Conservation (phyloP, 2,888 invertebrate genomes). For the Gari tellinella region DNA sequence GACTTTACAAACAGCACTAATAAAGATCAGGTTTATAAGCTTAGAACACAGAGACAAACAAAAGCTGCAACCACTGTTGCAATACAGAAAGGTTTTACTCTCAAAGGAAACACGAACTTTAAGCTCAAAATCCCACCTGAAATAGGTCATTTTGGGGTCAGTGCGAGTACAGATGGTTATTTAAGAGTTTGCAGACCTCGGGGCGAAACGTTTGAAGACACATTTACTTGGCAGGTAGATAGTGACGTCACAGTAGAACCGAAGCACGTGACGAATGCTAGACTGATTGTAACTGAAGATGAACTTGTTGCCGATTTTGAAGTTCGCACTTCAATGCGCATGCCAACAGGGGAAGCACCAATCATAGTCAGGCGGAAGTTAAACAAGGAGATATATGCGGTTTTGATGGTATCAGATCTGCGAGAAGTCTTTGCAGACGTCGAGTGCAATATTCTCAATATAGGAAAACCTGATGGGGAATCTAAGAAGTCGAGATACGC, state of each 20-base stretch:
- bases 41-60: constrained; percentile 71
- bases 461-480: constrained; percentile 57
- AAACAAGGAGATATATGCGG: constrained; percentile 69
- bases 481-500: constrained; percentile 59
- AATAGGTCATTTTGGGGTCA: constrained; percentile 72
- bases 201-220: constrained; percentile 71
- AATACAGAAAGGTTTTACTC: constrained; percentile 68
- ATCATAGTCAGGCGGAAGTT: constrained; percentile 66
- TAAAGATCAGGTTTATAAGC: constrained; percentile 72
- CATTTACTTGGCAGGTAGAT: constrained; percentile 72
- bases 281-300: constrained; percentile 69
- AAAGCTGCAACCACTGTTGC: constrained; percentile 70
- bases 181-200: constrained; percentile 63
- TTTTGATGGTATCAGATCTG: constrained; percentile 69
- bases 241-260: constrained; percentile 74
- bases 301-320: constrained; percentile 73
- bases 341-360: constrained; percentile 73
- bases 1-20: constrained; percentile 72
- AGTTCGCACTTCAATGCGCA: constrained; percentile 68
- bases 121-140: constrained; percentile 68
- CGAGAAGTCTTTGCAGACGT: constrained; percentile 67
- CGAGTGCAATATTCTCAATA: constrained; percentile 61
- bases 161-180: constrained; percentile 70
- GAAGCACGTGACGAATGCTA: constrained; percentile 69
- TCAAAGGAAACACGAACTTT: constrained; percentile 69